Evolutionary conservation across 2,888 invertebrate genomes (phyloP).

Genomic region (Caenorhabditis sp.): DNA sequence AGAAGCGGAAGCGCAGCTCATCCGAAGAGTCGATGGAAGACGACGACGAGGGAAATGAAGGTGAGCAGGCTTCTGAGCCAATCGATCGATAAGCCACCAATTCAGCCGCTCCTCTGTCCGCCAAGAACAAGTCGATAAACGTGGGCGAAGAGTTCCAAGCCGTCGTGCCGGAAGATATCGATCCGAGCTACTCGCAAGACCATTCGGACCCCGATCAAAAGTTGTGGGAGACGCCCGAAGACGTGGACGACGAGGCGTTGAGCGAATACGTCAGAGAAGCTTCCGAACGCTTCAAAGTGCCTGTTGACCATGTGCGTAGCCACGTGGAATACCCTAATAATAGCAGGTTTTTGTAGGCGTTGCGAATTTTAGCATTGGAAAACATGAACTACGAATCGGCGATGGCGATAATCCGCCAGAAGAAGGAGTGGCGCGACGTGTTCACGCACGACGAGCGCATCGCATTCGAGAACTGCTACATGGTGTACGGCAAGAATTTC

Average conservation of each 20-base stretch:
- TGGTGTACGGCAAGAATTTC: slow-evolving; percentile 25
- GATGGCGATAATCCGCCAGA: not conserved
- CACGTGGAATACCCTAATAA: no score
- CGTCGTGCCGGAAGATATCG: not conserved
- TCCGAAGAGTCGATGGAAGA: slow-evolving; percentile 13
- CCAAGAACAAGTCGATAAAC: slow-evolving; percentile 29
- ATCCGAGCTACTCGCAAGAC: not conserved
- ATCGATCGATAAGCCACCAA: not conserved
- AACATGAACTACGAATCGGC: not conserved
- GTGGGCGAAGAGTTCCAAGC: slow-evolving; percentile 29
- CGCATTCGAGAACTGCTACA: slow-evolving; percentile 6
- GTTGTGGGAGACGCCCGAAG: slow-evolving; percentile 6
- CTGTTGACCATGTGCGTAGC: slow-evolving; percentile 21
- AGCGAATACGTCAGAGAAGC: not conserved
- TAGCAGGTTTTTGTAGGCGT: no score
- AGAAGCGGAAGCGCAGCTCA: slow-evolving; percentile 27
- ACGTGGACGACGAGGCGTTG: not conserved
- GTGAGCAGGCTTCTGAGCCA: no score
- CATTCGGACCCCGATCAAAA: not conserved
- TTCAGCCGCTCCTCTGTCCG: slow-evolving; percentile 17
- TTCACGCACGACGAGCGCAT: slow-evolving; percentile 12
- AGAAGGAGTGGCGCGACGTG: not conserved
- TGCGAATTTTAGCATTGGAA: no score
- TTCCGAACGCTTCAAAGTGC: slow-evolving; percentile 4
- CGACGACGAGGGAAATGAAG: not conserved